Conservation (phyloP, 2,113 vertebrate genomes). For the Grammomys surdaster region DNA sequence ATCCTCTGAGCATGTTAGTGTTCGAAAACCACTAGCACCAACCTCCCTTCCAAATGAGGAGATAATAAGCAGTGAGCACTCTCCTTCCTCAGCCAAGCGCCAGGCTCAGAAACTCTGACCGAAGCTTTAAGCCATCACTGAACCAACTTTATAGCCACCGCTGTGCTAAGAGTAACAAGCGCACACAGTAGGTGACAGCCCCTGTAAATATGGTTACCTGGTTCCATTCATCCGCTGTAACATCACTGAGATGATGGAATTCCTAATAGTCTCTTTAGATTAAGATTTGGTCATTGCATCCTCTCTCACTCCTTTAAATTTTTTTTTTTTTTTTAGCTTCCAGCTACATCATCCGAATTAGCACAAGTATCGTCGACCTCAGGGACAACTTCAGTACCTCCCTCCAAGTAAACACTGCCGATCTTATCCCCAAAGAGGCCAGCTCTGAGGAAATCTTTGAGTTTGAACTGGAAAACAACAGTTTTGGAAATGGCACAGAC, state of each 20-base stretch:
- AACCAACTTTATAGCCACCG: conserved; percentile 1
- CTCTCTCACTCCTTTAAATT: not conserved
- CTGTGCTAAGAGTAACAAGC: not conserved
- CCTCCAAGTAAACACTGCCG: conserved; percentile 78
- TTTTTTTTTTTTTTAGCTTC: conserved; percentile 79
- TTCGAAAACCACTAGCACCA: not conserved
- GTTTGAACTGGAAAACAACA: conserved; percentile 73
- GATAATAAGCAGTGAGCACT: not conserved
- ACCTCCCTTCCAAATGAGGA: conserved; percentile 12
- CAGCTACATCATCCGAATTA: conserved; percentile 86
- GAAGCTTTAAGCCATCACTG: not conserved
- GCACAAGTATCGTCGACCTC: conserved; percentile 78
- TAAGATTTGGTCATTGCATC: not conserved
- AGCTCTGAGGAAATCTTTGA: conserved; percentile 80
- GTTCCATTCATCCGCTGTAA: not conserved
- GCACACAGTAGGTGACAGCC: not conserved
- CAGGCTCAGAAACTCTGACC: not conserved
- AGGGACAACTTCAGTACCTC: conserved; percentile 80
- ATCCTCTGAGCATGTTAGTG: not conserved
- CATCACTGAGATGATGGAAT: not conserved
- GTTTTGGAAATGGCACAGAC: conserved; percentile 78
- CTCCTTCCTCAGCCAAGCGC: not conserved
- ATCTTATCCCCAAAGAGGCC: conserved; percentile 77
- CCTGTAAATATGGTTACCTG: not conserved
- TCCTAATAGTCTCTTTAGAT: not conserved